A percentile compares a stretch with the other conserved stretches of the same genome.
These are phyloP conservation scores for Drosophila infuscata DNA, from an alignment of 2,888 invertebrate species.

Conservation along the genomic window DNA sequence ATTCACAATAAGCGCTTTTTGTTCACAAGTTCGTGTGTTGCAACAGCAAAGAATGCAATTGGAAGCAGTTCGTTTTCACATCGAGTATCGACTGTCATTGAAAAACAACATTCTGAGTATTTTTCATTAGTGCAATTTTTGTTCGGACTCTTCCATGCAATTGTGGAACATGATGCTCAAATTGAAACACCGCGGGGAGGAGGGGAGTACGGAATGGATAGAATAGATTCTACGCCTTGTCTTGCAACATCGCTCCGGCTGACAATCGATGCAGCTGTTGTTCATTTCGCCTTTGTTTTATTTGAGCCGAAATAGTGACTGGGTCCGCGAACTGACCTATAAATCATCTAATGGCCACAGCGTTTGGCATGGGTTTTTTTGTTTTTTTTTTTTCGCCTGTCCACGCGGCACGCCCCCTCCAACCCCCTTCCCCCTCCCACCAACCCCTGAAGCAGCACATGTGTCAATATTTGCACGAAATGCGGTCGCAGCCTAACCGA, in stretches of 20 bases:
- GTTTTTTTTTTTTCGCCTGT: not conserved
- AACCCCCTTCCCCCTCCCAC: not conserved
- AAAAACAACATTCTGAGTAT: conserved; percentile 38
- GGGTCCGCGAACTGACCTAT: conserved; percentile 63
- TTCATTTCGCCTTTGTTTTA: conserved; percentile 63
- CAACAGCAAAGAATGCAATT: not conserved
- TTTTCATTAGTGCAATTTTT: conserved; percentile 67
- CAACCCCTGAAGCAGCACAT: conserved; percentile 48
- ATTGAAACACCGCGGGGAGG: conserved; percentile 18
- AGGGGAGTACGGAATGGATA: no score
- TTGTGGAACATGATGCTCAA: conserved; percentile 43
- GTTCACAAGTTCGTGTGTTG: not conserved
- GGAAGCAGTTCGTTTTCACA: conserved; percentile 2
- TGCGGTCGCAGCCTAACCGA: conserved; percentile 70
- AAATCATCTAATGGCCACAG: conserved; percentile 75
- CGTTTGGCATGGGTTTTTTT: conserved; percentile 38
- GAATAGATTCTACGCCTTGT: conserved; percentile 1
- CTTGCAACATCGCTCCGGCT: conserved; percentile 20
- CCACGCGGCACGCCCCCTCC: not conserved
- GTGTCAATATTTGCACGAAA: conserved; percentile 80
- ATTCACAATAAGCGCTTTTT: not conserved
- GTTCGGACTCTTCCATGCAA: conserved; percentile 56
- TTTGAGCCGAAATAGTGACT: conserved; percentile 13
- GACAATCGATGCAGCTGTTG: conserved; percentile 66
- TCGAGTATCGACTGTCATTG: conserved; percentile 25